phyloP scores from a whole-genome alignment of 2,888 invertebrate species.

The Zele albiditarsus region DNA sequence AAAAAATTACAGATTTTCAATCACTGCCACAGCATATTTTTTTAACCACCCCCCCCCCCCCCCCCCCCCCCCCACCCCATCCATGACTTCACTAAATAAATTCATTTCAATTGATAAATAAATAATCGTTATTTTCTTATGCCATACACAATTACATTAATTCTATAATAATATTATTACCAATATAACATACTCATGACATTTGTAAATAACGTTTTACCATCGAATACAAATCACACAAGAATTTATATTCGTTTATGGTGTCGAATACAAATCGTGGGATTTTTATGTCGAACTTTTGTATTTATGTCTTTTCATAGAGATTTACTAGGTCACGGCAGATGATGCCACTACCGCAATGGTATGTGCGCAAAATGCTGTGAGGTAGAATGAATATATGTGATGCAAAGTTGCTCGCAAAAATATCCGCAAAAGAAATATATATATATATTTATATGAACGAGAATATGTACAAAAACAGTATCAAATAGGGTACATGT shows the following conservation, averaged over 20 bases:
- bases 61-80: too few relatives aligned
- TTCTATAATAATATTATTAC: too few relatives aligned
- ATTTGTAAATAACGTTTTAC: slow-evolving; percentile 14
- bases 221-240: slow-evolving; percentile 38
- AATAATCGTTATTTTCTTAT: too few relatives aligned
- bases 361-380: not conserved
- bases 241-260: slow-evolving; percentile 40
- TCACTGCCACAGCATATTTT: too few relatives aligned
- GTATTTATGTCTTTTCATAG: slow-evolving; percentile 29
- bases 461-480: not conserved
- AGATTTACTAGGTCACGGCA: slow-evolving; percentile 2
- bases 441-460: not conserved
- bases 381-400: not conserved
- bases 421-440: not conserved
- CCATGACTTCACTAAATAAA: too few relatives aligned
- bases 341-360: not conserved
- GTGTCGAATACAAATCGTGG: slow-evolving; percentile 36
- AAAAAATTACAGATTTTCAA: too few relatives aligned
- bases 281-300: slow-evolving; percentile 34
- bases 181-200: not conserved
- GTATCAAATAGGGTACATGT: not conserved
- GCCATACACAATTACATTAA: too few relatives aligned
- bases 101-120: too few relatives aligned
- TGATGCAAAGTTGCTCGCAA: not conserved
- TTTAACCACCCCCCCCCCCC: too few relatives aligned